phyloP scores from a whole-genome alignment of 2,113 vertebrate species.

The Ictalurus furcatus region DNA sequence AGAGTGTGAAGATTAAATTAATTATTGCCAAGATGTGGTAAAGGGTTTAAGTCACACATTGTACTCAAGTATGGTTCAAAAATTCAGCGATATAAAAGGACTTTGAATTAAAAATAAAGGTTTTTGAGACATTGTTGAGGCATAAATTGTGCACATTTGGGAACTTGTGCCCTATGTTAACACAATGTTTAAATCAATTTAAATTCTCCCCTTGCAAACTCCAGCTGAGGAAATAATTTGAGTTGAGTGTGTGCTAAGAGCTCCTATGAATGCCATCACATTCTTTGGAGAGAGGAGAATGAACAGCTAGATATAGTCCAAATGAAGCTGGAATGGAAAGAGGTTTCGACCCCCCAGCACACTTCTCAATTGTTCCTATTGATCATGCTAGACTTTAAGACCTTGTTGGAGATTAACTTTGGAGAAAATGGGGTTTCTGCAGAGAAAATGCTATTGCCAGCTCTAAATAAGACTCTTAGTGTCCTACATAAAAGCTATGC shows the following conservation, averaged over 20 bases:
- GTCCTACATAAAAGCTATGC: slow-evolving; percentile 26
- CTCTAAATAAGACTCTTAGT: slow-evolving; percentile 31
- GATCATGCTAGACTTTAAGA: slow-evolving; percentile 59
- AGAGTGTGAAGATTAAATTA: neutral
- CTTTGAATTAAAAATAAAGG: neutral
- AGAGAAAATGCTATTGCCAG: slow-evolving; percentile 47
- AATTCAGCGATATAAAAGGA: neutral
- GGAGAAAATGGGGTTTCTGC: slow-evolving; percentile 36
- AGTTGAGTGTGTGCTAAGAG: slow-evolving; percentile 32
- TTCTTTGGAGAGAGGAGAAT: slow-evolving; percentile 28
- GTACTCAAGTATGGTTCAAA: neutral
- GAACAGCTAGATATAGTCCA: slow-evolving; percentile 48
- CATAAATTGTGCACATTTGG: neutral
- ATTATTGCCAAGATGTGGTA: neutral
- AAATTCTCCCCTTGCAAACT: slow-evolving; percentile 43
- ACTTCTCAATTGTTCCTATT: slow-evolving; percentile 65
- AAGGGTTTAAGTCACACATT: neutral
- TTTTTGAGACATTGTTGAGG: neutral
- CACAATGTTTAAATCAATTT: slow-evolving; percentile 61
- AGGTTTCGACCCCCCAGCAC: slow-evolving; percentile 60
- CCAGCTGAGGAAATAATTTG: slow-evolving; percentile 37
- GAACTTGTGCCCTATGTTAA: slow-evolving; percentile 38
- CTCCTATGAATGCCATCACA: slow-evolving; percentile 46
- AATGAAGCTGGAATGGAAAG: slow-evolving; percentile 54
- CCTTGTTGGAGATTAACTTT: slow-evolving; percentile 51